Conservation (phyloP, 2,113 vertebrate species). For the Ovibos moschatus region DNA sequence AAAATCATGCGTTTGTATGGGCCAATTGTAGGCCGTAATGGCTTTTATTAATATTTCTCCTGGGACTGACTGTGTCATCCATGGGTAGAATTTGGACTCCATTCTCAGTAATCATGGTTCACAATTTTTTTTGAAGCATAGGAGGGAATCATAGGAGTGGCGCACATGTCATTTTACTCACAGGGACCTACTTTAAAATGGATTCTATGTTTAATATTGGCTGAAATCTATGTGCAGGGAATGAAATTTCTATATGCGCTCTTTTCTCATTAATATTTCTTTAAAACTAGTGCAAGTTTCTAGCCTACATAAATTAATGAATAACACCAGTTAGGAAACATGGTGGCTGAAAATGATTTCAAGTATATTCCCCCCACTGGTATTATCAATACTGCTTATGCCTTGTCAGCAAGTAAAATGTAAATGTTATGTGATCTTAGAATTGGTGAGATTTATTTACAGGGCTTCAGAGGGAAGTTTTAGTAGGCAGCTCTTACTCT, state of each 20-base stretch:
- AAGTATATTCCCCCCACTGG: neutral
- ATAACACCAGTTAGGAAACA: neutral
- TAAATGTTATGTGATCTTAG: neutral
- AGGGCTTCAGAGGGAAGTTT: neutral
- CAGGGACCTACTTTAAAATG: neutral
- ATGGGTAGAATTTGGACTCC: neutral
- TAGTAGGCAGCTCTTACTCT: neutral
- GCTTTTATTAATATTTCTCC: neutral
- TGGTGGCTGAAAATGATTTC: neutral
- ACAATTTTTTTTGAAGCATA: neutral
- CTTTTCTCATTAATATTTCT: neutral
- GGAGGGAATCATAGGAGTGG: neutral
- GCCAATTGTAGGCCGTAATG: fast-evolving
- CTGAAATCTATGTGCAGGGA: too few relatives aligned
- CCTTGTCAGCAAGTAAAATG: neutral
- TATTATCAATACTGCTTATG: neutral
- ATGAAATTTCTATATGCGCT: neutral
- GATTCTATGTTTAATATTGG: neutral
- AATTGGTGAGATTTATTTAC: fast-evolving
- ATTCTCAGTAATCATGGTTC: neutral
- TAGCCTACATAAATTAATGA: neutral
- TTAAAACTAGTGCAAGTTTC: neutral
- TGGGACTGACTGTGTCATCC: neutral
- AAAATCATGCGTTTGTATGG: neutral
- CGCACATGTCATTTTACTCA: fast-evolving